Conservation (phyloP, 2,797 vertebrate genomes). For the Tauraco hartlaubi region DNA sequence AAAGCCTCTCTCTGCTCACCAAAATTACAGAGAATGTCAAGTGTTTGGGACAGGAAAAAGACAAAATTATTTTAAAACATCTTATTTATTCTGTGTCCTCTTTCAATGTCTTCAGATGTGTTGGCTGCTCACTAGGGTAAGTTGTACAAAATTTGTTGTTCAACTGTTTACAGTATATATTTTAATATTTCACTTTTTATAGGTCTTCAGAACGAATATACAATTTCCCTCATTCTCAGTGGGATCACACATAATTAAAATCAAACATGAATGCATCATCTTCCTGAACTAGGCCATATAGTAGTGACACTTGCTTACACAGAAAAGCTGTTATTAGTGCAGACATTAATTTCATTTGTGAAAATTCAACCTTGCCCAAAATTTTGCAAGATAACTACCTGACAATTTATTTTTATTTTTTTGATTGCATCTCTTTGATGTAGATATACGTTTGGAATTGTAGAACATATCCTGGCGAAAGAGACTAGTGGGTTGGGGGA, state of each 20-base stretch:
- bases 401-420: neutral
- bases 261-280: neutral
- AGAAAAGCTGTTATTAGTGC: neutral
- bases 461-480: neutral
- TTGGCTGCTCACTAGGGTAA: neutral
- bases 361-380: neutral
- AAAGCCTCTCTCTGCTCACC: neutral
- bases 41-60: neutral
- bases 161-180: neutral
- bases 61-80: neutral
- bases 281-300: neutral
- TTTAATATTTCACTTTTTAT: neutral
- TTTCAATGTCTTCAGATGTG: neutral
- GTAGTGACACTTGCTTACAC: neutral
- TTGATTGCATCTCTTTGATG: neutral
- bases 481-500: neutral
- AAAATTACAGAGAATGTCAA: neutral
- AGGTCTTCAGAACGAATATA: neutral
- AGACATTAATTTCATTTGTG: neutral
- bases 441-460: neutral
- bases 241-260: neutral
- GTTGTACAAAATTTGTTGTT: neutral
- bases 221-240: neutral
- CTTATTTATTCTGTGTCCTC: neutral
- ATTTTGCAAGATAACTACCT: neutral